Conservation (phyloP, 2,888 invertebrate genomes). For the Patella pellucida region DNA sequence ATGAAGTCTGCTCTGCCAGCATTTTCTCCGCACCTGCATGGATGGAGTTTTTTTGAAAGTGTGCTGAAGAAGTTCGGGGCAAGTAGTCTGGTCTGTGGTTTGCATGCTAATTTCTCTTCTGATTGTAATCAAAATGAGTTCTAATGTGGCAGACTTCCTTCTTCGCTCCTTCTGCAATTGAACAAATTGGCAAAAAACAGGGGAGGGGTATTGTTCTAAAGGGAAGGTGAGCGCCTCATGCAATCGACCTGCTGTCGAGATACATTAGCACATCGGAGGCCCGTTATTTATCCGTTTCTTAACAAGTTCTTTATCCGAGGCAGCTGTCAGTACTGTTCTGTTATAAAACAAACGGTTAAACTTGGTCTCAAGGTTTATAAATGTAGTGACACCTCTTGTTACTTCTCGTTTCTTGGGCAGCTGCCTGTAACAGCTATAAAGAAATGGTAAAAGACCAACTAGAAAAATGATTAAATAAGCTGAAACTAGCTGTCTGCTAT, state of each 20-base stretch:
- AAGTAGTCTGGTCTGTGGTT: no score
- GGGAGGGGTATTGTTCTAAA: conserved; percentile 3
- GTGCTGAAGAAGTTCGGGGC: no score
- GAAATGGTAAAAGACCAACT: no score
- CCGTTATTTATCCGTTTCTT: conserved; percentile 7
- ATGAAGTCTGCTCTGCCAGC: no score
- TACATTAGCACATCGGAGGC: neutral
- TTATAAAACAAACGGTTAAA: neutral
- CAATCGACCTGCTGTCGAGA: conserved; percentile 5
- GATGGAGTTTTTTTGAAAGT: no score
- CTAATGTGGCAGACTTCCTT: no score
- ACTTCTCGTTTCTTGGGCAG: neutral
- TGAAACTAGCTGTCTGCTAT: conserved; percentile 3
- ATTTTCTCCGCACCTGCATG: no score
- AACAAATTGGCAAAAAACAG: conserved; percentile 7
- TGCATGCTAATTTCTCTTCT: no score
- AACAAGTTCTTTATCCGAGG: neutral
- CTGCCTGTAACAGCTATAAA: neutral
- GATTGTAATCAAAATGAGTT: no score
- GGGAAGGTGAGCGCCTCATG: neutral
- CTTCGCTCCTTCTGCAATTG: no score
- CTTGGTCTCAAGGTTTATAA: neutral
- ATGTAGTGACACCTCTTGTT: conserved; percentile 5
- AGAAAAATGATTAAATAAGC: neutral
- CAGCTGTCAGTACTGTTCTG: neutral